Base-by-base conservation (phyloP, 2,113 vertebrate species). In the Montifringilla adamsi region DNA sequence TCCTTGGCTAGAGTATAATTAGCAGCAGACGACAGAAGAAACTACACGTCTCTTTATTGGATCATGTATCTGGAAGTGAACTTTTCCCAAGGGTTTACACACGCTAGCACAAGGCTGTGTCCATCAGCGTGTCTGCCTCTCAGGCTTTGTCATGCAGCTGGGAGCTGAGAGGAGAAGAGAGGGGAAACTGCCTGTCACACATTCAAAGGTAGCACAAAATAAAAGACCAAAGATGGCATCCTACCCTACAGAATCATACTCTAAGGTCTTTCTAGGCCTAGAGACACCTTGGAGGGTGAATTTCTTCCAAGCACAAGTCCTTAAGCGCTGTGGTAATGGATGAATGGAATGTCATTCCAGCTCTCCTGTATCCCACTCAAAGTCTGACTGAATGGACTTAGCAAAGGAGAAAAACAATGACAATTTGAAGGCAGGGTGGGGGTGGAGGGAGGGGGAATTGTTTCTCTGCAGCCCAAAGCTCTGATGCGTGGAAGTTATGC, bases 391-490 rank as follows among this genome's bases (percentile, higher is more conserved):
- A 64, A 84, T 20, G 15, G 70, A 49, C 64, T 81, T 78, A 31
- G 76, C 15, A 75, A 87, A 37, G 17, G 19, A 93, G 69, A 66
- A 91, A 67, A 94, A 87, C 35, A 87, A 46, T 68, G 53, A 52
- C 39, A 64, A 60, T 50, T 49, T 69, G 60, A 79, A 85, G 62
- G 6, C 13, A 13, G 39, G 39, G 39, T 41, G 15, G 64, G 73
- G 41, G 30, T 50, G 72, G 24, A 74, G 37, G 7, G 11, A 16
- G 6, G 7, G 9, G 37, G 15, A 72, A 72, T 72, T 76, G 18
- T 87, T 95, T 87, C 67, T 16, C 16, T 76, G 31, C 33, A 95
- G 89, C 87, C 53, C 62, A 94, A 60, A 89, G 77, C 73, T 91
- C 35, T 79, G 64, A 30, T 62, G 53, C 4, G 1, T 39, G 59